Conservation (phyloP, 1,140 invertebrate genomes). For the Orchesella cincta region DNA sequence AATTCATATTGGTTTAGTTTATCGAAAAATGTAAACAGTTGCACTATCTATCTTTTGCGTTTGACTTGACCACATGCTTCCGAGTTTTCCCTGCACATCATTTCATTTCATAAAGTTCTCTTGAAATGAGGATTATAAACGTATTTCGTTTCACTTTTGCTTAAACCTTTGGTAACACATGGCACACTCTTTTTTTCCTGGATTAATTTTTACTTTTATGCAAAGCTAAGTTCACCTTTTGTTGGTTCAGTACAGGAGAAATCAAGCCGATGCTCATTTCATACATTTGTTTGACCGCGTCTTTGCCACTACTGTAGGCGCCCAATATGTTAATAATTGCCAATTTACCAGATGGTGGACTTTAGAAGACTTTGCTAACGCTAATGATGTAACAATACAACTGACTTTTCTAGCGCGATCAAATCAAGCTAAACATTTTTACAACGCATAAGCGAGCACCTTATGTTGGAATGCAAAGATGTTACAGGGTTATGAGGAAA, state of each 20-base stretch:
- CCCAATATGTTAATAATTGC: not conserved
- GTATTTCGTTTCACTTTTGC: not conserved
- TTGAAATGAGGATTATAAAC: not conserved
- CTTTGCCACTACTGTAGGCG: not conserved
- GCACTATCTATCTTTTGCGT: not conserved
- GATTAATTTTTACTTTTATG: not conserved
- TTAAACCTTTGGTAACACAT: not conserved
- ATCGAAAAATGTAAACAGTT: constrained; percentile 19
- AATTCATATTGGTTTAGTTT: not conserved
- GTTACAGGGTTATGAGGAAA: no score
- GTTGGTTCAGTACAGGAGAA: no score
- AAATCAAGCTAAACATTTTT: no score
- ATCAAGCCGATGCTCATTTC: no score
- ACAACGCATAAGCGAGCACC: no score
- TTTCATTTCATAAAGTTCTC: not conserved
- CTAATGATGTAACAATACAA: no score
- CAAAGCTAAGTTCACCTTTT: not conserved
- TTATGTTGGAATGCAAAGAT: no score
- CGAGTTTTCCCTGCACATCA: not conserved
- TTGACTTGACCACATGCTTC: constrained; percentile 23
- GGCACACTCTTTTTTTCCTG: not conserved
- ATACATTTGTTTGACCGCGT: no score
- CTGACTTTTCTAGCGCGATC: no score
- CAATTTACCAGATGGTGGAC: no score
- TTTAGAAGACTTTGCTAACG: no score